Evolutionary conservation across 2,888 invertebrate genomes (phyloP).

Genomic region (Idaea dimidiata): DNA sequence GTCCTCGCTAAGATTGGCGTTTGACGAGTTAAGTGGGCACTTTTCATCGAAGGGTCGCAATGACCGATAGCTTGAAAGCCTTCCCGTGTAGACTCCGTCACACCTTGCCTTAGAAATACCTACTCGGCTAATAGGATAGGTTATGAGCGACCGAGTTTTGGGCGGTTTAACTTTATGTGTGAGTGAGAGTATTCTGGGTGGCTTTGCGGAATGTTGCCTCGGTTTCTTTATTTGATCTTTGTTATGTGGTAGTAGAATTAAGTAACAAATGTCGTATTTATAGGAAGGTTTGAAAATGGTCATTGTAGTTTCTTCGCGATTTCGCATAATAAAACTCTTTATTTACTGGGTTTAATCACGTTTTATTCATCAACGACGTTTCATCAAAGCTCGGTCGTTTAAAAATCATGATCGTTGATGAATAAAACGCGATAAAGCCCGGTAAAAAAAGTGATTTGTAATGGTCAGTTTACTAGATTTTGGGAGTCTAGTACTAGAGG

Average conservation of each 20-base stretch:
- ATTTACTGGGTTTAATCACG: too few species aligned
- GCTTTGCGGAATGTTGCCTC: not conserved
- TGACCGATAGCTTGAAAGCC: conserved; percentile 76
- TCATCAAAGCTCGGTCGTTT: too few species aligned
- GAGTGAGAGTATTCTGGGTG: not conserved
- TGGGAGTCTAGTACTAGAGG: too few species aligned
- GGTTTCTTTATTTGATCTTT: conserved; percentile 1
- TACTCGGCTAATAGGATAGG: conserved; percentile 24
- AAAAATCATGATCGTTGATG: too few species aligned
- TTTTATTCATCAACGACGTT: too few species aligned
- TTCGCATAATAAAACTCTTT: too few species aligned
- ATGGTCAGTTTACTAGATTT: too few species aligned
- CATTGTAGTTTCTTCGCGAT: too few species aligned
- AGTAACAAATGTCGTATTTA: too few species aligned
- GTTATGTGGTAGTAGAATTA: not conserved
- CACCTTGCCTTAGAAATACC: conserved; percentile 43
- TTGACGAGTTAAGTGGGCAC: conserved; percentile 77
- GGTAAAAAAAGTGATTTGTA: too few species aligned
- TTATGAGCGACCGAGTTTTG: conserved; percentile 5
- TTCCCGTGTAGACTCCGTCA: conserved; percentile 63
- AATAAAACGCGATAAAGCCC: too few species aligned
- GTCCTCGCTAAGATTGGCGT: conserved; percentile 58
- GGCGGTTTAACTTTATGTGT: conserved; percentile 10
- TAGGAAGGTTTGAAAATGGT: too few species aligned
- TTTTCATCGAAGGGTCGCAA: conserved; percentile 70